Evolutionary conservation across 2,797 vertebrate genomes (phyloP), one percentile per base, ranked within the genome.

Genomic region (Halcyon chelicuti): DNA sequence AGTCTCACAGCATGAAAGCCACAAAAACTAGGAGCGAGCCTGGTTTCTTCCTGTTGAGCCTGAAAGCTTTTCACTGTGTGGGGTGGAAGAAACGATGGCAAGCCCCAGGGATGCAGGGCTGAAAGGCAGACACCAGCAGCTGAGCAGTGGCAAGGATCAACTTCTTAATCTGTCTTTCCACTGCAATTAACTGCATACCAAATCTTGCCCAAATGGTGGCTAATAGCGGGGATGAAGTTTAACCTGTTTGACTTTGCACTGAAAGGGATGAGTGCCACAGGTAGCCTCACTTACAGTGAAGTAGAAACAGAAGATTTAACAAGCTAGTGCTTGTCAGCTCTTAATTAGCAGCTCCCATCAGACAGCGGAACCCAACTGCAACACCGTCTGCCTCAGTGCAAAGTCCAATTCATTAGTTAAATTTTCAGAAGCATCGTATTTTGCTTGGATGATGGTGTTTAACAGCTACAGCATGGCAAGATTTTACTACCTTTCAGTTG

Each of bases 311-410:
- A 29, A 91, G 88, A 75, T 82, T 90, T 89, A 95, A 93, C 92
- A 73, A 93, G 90, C 77, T 81, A 73, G 60, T 92, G 13, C 92
- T 94, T 93, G 95, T 95, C 95, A 94, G 71, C 80, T 95, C 88
- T 92, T 95, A 96, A 97, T 97, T 97, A 96, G 88, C 90, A 97
- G 76, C 77, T 95, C 88, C 86, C 83, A 82, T 90, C 90, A 89
- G 93, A 95, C 90, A 86, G 63, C 80, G 96, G 86, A 80, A 88
- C 86, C 95, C 90, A 93, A 76, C 93, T 94, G 94, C 86, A 96
- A n/a, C 4, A 11, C 86, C 44, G 60, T 90, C 95, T 96, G 95
- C 92, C 86, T 86, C 85, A 49, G 80, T 84, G 86, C 83, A 67
- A 90, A 85, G 66, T 84, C 76, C 80, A 86, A 35, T 55, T 94